phyloP scores from a whole-genome alignment of 2,113 vertebrate genomes.

The Tachuris rubrigastra region DNA sequence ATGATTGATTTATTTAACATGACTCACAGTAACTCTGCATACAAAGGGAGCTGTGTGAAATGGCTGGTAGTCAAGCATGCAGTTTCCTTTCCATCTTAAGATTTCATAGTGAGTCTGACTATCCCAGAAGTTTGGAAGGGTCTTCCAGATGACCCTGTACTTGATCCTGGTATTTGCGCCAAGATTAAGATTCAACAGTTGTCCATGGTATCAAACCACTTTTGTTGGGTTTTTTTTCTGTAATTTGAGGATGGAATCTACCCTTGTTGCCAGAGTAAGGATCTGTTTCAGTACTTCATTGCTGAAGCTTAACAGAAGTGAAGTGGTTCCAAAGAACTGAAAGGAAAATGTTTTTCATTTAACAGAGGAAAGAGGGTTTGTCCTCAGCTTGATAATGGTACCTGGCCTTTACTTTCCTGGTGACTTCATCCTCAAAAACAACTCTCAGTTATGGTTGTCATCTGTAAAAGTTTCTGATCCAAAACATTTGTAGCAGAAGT shows the following conservation, averaged over 20 bases:
- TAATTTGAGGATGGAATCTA: not conserved
- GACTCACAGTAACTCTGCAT: constrained; percentile 65
- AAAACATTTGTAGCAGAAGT: not conserved
- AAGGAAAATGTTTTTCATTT: not conserved
- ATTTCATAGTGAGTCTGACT: not conserved
- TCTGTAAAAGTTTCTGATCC: not conserved
- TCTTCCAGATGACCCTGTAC: not conserved
- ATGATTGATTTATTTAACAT: constrained; percentile 58
- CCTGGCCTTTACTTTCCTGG: not conserved
- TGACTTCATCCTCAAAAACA: not conserved
- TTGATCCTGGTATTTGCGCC: not conserved
- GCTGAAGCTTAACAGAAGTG: not conserved
- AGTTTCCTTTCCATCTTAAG: not conserved
- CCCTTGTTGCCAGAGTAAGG: not conserved
- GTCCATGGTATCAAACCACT: not conserved
- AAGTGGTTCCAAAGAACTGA: constrained; percentile 1
- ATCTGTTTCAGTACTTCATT: constrained; percentile 19
- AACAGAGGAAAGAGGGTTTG: not conserved
- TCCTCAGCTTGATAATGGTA: not conserved
- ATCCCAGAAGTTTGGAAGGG: not conserved
- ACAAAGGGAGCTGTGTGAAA: constrained; percentile 19
- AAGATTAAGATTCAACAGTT: not conserved
- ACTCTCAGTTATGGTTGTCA: not conserved
- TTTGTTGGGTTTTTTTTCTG: not conserved
- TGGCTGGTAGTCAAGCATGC: not conserved